Base-by-base conservation (phyloP, 1,140 invertebrate species). In the Euglossa dilemma region DNA sequence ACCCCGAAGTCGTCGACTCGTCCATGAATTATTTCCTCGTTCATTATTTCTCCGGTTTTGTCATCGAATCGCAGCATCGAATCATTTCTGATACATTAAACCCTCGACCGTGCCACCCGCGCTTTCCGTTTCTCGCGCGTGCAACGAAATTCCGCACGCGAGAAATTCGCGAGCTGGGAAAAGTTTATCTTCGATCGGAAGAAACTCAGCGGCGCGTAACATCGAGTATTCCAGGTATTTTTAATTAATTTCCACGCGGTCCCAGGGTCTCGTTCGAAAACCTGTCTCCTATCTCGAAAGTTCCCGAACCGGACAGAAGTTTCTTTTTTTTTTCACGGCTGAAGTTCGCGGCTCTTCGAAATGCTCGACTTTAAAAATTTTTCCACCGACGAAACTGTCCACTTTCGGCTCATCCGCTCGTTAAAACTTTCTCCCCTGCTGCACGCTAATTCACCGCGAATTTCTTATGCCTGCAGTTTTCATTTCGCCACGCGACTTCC, bases 11-110 rank as follows among this genome's bases (percentile, higher is more conserved):
- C 23, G 16, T 43, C 11, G 45, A 36, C 9, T 80, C 54, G 11
- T 11, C 20, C 6, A 23, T 73, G 57, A 72, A 59, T 80, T 73
- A 80, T 80, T 45, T 23, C 8, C 20, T 16, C 11, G 25, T 59
- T 79, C 45, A 59, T 71, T 28, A 79, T 45, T 66, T 23, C 23
- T 59, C 18, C 36, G 23, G 45, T 23, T 71, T 61, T 78, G 14
- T 14, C 43, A 23, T n/a, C 20, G 43, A 23, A n/a, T 45, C 20
- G 25, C 12, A 18, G 1, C 23, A 12, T 9, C 57, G 47, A 72
- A 73, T 63, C 59, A 72, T 45, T 59, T 72, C 69, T 63, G 57
- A 70, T 50, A 72, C 69, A 64, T 63, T 73, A 63, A 80, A 80
- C 57, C 25, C 54, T 80, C 54, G 63, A 61, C 45, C 45, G 28